Conservation (phyloP, 2,113 vertebrate genomes). For the Syngnathus floridae region DNA sequence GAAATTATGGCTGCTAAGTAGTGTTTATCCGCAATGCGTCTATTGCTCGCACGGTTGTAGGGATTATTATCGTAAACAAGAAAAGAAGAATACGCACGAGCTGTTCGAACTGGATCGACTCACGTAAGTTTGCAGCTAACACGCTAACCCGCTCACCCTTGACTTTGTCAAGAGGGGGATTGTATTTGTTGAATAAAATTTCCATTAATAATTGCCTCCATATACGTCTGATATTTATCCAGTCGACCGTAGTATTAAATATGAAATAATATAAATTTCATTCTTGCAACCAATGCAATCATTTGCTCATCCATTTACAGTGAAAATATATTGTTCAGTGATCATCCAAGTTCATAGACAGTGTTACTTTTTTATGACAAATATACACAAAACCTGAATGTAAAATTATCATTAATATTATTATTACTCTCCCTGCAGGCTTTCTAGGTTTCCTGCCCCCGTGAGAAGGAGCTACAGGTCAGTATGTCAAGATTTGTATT, state of each 20-base stretch:
- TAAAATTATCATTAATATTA: not conserved
- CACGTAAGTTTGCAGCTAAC: conserved; percentile 62
- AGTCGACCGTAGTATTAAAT: not conserved
- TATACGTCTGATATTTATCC: not conserved
- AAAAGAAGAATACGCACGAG: conserved; percentile 24
- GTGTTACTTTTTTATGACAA: not conserved
- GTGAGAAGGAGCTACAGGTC: conserved; percentile 58
- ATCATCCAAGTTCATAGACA: not conserved
- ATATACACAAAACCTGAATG: not conserved
- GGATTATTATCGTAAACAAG: conserved; percentile 22
- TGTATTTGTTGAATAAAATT: not conserved
- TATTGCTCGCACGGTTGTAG: not conserved
- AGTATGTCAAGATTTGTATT: conserved; percentile 30
- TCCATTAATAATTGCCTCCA: not conserved
- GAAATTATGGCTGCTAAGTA: conserved; percentile 28
- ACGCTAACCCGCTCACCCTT: conserved; percentile 39
- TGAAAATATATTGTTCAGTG: not conserved
- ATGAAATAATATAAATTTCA: not conserved
- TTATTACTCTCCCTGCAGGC: conserved; percentile 44
- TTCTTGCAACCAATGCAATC: not conserved
- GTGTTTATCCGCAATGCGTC: not conserved
- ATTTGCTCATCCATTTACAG: not conserved
- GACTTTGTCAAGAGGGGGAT: not conserved
- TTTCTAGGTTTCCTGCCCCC: conserved; percentile 57
- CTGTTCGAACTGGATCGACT: conserved; percentile 66